Base-by-base conservation (phyloP, 2,888 invertebrate species). In the Caenorhabditis drosophilae region DNA sequence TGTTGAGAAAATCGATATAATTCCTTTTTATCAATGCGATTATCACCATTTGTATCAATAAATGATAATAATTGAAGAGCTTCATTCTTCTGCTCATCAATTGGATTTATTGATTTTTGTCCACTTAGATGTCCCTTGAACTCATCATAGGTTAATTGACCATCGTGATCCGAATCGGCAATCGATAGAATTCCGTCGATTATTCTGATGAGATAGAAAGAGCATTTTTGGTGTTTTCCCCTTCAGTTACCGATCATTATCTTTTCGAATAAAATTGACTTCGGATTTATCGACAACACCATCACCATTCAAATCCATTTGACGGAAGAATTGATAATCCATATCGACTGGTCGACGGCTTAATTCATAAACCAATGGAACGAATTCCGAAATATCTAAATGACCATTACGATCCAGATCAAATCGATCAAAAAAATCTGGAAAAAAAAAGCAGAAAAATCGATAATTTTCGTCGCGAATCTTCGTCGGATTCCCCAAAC, bases 321-420 rank as follows among this genome's bases (percentile, higher is more conserved):
- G 68, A 68, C 73, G 72, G 67, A 81, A 81, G 49, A 81, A 66
- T 25, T 72, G 57, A 41, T 77, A 73, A 50, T 69, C 73, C 55
- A 73, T 58, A 59, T 73, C 69, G 16, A 70, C 62, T 6, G 80
- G 77, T 22, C 71, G 64, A 44, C 72, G 61, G 55, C 67, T 68
- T 51, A 81, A 57, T 35, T 73, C 75, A 44, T 73, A 80, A 20
- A 79, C 81, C 15, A 81, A 67, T 22, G 80, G 81, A 15, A 81
- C 81, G 50, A 81, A 81, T 36, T 79, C 79, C 16, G 73, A 49
- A 38, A 79, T 73, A 57, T 69, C 69, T 20, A 79, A 59, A 16
- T 66, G 58, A 9, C 71, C 70, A 55, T 78, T 74, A 16, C 61
- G 40, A 50, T 75, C 70, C 4, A 59, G 18, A 48, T 79, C 79